These are phyloP conservation scores for Procavia capensis DNA, from an alignment of 2,113 vertebrate species.

Conservation along the genomic window DNA sequence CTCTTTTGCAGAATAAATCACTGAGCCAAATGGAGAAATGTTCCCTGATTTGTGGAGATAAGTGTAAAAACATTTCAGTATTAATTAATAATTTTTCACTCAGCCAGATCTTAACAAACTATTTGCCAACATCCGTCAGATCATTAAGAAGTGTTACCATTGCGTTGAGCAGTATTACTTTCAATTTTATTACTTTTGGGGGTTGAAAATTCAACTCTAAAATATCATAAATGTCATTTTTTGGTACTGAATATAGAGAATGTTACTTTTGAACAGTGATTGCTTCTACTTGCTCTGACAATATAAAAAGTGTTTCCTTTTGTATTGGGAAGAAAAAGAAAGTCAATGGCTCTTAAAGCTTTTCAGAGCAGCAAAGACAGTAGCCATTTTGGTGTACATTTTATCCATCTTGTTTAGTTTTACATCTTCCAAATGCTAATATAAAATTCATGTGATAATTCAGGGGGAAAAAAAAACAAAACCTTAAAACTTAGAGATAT, in stretches of 20 bases:
- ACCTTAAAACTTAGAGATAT: background rate
- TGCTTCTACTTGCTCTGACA: conserved; percentile 17
- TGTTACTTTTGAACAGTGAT: conserved; percentile 40
- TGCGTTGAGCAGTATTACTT: conserved; percentile 2
- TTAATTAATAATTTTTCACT: background rate
- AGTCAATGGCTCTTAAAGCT: background rate
- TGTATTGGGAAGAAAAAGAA: background rate
- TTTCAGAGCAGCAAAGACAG: background rate
- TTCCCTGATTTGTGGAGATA: background rate
- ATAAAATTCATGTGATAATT: background rate
- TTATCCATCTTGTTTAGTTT: background rate
- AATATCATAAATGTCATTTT: conserved; percentile 45
- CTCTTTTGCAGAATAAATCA: background rate
- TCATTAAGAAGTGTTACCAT: background rate
- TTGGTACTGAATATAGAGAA: background rate
- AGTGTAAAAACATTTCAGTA: background rate
- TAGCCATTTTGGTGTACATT: background rate
- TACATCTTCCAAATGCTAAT: background rate
- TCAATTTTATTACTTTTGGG: conserved; percentile 10
- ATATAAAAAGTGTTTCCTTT: background rate
- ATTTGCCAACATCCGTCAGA: background rate
- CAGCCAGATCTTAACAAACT: background rate
- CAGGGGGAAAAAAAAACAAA: background rate
- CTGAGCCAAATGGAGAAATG: background rate
- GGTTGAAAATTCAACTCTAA: conserved; percentile 11